Percentiles rank a stretch among this genome's conserved stretches.
phyloP scores from a whole-genome alignment of 2,797 vertebrate genomes.

The Cheirogaleus major region DNA sequence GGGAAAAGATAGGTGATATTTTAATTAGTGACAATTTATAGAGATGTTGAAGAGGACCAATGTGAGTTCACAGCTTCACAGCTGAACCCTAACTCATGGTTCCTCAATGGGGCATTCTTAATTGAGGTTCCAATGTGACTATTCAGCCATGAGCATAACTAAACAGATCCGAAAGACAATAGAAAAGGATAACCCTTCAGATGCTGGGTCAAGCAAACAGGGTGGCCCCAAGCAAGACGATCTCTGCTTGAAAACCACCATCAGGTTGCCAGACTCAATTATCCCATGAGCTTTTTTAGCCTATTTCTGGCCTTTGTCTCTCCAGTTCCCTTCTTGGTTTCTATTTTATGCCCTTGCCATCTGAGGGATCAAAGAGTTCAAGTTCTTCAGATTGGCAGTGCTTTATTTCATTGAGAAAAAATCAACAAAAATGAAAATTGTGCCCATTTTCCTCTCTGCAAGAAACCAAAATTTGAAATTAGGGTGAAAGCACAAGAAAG shows the following conservation, averaged over 20 bases:
- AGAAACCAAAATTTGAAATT: not conserved
- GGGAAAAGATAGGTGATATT: not conserved
- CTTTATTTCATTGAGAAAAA: conserved; percentile 38
- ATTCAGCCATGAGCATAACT: not conserved
- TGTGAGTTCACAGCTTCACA: not conserved
- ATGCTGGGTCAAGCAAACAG: conserved; percentile 61
- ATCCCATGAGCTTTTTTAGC: conserved; percentile 53
- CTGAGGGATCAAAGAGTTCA: conserved; percentile 57
- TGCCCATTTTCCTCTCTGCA: conserved; percentile 51
- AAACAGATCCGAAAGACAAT: not conserved
- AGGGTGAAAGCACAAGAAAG: conserved; percentile 24
- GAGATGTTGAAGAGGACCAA: not conserved
- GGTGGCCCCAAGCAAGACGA: conserved; percentile 77
- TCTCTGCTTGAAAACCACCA: conserved; percentile 73
- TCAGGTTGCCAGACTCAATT: not conserved
- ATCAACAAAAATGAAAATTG: conserved; percentile 58
- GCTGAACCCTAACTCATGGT: not conserved
- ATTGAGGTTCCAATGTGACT: not conserved
- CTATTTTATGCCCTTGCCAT: conserved; percentile 50
- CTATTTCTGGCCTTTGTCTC: conserved; percentile 79
- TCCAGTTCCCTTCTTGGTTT: conserved; percentile 77
- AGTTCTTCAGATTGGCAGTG: conserved; percentile 11
- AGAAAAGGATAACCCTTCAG: not conserved
- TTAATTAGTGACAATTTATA: not conserved
- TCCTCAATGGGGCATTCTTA: not conserved